A percentile compares a stretch with the other conserved stretches of the same genome.
These are phyloP conservation scores for Sphecodes monilicornis DNA, from an alignment of 2,888 invertebrate species.

Conservation along the genomic window DNA sequence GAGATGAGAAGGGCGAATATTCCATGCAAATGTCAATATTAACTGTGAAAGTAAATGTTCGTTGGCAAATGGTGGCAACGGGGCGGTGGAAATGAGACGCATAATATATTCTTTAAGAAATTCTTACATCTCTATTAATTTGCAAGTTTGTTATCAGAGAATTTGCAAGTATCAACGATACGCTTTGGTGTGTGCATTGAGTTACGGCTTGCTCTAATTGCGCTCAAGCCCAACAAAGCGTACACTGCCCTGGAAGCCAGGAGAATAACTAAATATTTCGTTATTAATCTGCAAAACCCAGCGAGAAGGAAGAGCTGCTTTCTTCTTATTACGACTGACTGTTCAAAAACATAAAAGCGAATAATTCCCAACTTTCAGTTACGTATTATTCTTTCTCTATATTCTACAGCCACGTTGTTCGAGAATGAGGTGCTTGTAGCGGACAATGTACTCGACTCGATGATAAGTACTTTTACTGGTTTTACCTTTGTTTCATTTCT, in stretches of 20 bases:
- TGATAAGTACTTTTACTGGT: background rate
- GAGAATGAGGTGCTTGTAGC: background rate
- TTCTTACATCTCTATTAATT: background rate
- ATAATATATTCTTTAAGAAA: background rate
- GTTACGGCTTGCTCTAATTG: background rate
- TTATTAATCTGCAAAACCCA: background rate
- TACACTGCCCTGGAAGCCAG: background rate
- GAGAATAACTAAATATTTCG: background rate
- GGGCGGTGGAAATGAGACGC: background rate
- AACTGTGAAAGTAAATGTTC: background rate
- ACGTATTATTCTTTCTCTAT: background rate
- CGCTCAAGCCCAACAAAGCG: background rate
- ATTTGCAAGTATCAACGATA: background rate
- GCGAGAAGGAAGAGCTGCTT: background rate
- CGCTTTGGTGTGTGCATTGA: background rate
- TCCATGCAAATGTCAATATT: constrained; percentile 12
- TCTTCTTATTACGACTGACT: background rate
- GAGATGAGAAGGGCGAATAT: background rate
- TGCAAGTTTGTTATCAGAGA: background rate
- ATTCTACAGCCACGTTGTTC: background rate
- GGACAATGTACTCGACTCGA: background rate
- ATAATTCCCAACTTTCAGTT: too few species aligned
- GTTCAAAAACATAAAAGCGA: too few species aligned
- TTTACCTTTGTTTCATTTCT: background rate
- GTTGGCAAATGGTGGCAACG: background rate